Percentiles rank a stretch among this genome's conserved stretches.
Conservation (phyloP, 2,888 invertebrate genomes). For the Pterostichus niger region DNA sequence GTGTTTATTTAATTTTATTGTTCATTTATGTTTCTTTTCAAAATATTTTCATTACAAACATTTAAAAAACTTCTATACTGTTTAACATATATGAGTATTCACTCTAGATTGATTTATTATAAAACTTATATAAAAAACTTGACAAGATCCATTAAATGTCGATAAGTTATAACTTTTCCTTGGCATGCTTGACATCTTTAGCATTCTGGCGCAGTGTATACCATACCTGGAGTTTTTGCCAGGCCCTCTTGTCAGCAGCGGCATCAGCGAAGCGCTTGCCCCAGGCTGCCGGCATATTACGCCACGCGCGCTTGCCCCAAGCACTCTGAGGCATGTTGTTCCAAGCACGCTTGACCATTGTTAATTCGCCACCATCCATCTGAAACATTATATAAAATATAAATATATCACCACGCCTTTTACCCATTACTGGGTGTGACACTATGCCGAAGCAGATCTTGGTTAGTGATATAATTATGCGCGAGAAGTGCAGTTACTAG, state of each 20-base stretch:
- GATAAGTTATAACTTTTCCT: background rate
- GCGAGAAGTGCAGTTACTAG: too few species aligned
- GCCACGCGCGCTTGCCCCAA: conserved; percentile 64
- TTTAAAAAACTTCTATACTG: too few species aligned
- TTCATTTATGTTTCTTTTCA: too few species aligned
- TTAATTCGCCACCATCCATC: conserved; percentile 54
- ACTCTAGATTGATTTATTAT: background rate
- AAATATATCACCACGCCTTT: too few species aligned
- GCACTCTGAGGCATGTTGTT: conserved; percentile 59
- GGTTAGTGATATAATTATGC: too few species aligned
- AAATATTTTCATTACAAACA: too few species aligned
- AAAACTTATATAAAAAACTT: conserved; percentile 2
- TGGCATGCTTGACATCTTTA: background rate
- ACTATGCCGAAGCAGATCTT: too few species aligned
- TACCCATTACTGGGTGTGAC: too few species aligned
- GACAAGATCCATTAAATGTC: background rate
- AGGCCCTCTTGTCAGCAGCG: conserved; percentile 58
- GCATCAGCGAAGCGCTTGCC: conserved; percentile 60
- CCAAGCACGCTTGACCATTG: conserved; percentile 64
- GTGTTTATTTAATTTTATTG: too few species aligned
- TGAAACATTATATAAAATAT: conserved; percentile 35
- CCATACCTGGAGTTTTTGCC: conserved; percentile 65
- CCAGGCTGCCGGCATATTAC: conserved; percentile 56
- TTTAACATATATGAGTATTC: background rate
- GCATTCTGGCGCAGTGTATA: background rate